Evolutionary conservation across 2,113 vertebrate species (phyloP).

Genomic region (Prinia subflava): DNA sequence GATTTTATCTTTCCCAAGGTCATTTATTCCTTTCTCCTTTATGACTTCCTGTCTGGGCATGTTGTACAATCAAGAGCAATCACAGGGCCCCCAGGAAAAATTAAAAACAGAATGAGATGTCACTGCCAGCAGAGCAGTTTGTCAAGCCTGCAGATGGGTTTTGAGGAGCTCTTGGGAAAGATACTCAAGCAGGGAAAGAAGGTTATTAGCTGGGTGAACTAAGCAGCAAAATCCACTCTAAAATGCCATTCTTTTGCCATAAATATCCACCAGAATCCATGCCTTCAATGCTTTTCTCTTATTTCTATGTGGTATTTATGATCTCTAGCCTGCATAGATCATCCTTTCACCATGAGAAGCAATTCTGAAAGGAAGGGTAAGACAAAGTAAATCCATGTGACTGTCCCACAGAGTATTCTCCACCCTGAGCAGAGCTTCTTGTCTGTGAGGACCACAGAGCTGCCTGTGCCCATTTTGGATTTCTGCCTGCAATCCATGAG

Average conservation of each 20-base stretch:
- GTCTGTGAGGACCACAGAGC: background rate
- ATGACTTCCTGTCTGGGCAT: background rate
- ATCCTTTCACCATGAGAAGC: background rate
- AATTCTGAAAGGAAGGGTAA: background rate
- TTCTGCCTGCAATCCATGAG: background rate
- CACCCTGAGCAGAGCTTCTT: background rate
- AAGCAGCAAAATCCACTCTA: background rate
- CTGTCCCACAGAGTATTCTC: background rate
- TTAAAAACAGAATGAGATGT: background rate
- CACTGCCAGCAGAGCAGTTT: background rate
- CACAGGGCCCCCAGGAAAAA: background rate
- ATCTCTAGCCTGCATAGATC: background rate
- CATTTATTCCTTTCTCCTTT: background rate
- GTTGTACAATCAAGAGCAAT: background rate
- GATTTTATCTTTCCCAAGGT: background rate
- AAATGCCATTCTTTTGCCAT: background rate
- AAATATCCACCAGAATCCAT: background rate
- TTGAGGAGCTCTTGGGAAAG: slow-evolving; percentile 12
- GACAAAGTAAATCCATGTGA: background rate
- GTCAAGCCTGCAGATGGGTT: background rate
- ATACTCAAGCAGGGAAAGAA: background rate
- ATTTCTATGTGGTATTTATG: background rate
- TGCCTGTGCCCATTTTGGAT: background rate
- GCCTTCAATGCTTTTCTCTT: background rate
- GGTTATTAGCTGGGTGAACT: background rate